Evolutionary conservation across 2,888 invertebrate genomes (phyloP).

Genomic region (Drosophila maculinotata): DNA sequence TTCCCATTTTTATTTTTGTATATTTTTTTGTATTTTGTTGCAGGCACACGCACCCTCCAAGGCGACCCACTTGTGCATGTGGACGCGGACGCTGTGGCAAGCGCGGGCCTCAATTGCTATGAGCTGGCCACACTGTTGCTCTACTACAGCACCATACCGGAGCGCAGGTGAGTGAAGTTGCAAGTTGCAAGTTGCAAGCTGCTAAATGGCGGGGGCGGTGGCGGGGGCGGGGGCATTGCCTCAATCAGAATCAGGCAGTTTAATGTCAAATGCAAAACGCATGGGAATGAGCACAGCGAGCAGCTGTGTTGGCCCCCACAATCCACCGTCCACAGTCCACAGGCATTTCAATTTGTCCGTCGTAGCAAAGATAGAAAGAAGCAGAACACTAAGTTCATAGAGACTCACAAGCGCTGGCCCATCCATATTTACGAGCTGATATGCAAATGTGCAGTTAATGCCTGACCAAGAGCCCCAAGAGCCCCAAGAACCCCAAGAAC

Average conservation of each 20-base stretch:
- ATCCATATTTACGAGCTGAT: constrained; percentile 80
- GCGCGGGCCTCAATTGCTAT: constrained; percentile 88
- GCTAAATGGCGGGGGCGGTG: not conserved
- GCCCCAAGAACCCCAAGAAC: constrained; percentile 57
- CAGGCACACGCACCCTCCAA: constrained; percentile 89
- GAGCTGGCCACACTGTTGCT: constrained; percentile 90
- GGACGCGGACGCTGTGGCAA: constrained; percentile 87
- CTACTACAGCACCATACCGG: constrained; percentile 90
- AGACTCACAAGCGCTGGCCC: constrained; percentile 61
- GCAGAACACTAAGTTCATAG: constrained; percentile 53
- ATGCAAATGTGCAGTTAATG: constrained; percentile 78
- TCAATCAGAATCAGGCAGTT: constrained; percentile 77
- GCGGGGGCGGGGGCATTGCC: constrained; percentile 36
- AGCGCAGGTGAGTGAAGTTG: constrained; percentile 86
- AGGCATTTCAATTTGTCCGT: constrained; percentile 73
- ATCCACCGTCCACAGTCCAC: constrained; percentile 30
- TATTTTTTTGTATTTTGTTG: constrained; percentile 57
- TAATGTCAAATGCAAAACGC: constrained; percentile 77
- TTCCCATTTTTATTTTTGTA: constrained; percentile 32
- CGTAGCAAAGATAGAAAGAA: constrained; percentile 5
- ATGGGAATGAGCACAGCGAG: constrained; percentile 74
- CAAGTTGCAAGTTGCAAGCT: not conserved
- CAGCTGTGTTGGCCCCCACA: constrained; percentile 49
- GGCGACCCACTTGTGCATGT: constrained; percentile 89
- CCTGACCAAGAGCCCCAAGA: constrained; percentile 48